Percentiles rank a stretch among this genome's conserved stretches.
Evolutionary conservation across 2,797 vertebrate genomes (phyloP).

Genomic region (Pangasius djambal): DNA sequence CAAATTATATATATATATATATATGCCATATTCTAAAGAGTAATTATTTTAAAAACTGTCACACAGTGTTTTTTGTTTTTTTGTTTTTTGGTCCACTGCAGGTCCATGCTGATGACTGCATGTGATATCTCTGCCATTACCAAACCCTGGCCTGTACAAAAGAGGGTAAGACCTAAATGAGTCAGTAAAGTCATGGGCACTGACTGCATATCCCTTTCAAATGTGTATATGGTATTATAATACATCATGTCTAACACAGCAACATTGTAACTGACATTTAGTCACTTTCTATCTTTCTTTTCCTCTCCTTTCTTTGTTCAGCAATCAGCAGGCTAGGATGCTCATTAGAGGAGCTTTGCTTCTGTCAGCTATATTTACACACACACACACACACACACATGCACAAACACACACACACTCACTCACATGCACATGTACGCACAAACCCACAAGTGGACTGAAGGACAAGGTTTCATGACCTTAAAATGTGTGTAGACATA

Average conservation of each 20-base stretch:
- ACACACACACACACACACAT: neutral
- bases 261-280: neutral
- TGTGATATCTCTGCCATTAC: constrained; percentile 97
- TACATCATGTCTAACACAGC: neutral
- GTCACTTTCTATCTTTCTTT: neutral
- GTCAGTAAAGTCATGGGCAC: neutral
- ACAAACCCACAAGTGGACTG: neutral
- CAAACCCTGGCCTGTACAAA: constrained; percentile 98
- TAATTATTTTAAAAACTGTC: neutral
- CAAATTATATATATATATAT: neutral
- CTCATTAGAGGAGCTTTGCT: neutral
- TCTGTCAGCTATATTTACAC: neutral
- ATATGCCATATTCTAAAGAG: neutral
- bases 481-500: neutral
- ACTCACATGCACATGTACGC: neutral
- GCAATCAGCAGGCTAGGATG: neutral
- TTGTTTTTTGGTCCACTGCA: constrained; percentile 60
- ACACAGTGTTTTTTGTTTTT: neutral
- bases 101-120: constrained; percentile 98
- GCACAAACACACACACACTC: too few relatives aligned
- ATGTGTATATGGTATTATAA: neutral
- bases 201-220: neutral
- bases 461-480: neutral
- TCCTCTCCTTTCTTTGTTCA: neutral
- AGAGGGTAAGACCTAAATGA: constrained; percentile 79